Conservation (phyloP, 1,140 invertebrate genomes). For the Meloidogyne hapla region DNA sequence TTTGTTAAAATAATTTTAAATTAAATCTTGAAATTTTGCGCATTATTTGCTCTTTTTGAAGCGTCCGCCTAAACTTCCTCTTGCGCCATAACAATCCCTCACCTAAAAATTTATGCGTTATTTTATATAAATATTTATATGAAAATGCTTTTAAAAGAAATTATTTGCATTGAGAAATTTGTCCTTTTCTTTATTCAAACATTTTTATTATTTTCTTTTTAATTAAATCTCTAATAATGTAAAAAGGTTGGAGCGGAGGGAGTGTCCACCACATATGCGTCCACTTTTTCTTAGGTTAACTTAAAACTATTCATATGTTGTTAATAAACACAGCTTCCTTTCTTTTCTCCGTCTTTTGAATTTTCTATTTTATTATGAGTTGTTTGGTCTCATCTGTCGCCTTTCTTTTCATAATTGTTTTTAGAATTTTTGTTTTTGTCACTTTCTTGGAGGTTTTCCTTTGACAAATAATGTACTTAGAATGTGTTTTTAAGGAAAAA, state of each 20-base stretch:
- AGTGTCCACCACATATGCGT: neutral
- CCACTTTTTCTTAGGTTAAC: neutral
- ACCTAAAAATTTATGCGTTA: no score
- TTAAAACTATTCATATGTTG: neutral
- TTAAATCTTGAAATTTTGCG: neutral
- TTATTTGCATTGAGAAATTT: neutral
- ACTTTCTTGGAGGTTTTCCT: neutral
- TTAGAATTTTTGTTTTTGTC: neutral
- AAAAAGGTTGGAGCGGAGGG: neutral
- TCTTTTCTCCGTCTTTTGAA: neutral
- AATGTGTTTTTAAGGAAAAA: neutral
- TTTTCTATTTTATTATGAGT: neutral
- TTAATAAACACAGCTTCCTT: neutral
- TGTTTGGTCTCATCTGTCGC: conserved; percentile 4
- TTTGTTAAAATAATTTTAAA: conserved; percentile 9
- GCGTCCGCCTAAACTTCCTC: no score
- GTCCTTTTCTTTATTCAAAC: neutral
- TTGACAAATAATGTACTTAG: neutral
- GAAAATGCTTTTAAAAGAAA: no score
- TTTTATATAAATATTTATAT: no score
- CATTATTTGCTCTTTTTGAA: no score
- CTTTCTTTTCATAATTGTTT: neutral
- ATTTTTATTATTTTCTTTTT: neutral
- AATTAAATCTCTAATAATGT: neutral
- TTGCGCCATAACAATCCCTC: no score